phyloP scores from a whole-genome alignment of 2,797 vertebrate genomes.

The Catamblyrhynchus diadema region DNA sequence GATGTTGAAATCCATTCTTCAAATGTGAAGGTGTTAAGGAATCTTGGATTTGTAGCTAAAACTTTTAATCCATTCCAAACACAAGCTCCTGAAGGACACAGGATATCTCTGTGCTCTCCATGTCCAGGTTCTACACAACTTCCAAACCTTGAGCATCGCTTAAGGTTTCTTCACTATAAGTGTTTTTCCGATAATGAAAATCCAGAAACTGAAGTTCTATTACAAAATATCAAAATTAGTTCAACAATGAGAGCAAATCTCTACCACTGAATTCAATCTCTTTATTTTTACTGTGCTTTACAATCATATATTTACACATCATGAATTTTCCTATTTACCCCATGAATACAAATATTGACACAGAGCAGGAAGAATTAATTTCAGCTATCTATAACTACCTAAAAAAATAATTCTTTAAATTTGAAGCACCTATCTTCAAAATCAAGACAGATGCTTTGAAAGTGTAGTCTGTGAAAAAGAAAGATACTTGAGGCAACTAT shows the following conservation, averaged over 20 bases:
- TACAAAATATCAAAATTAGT: not conserved
- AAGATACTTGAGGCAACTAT: not conserved
- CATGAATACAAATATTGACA: not conserved
- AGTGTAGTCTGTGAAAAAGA: not conserved
- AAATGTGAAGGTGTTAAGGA: not conserved
- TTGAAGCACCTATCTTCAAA: not conserved
- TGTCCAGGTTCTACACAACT: not conserved
- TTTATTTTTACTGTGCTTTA: not conserved
- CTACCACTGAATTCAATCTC: not conserved
- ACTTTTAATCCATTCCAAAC: not conserved
- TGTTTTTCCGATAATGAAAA: not conserved
- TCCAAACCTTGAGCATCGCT: fast-evolving
- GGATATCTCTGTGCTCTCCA: not conserved
- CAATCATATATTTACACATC: not conserved
- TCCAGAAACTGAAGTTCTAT: not conserved
- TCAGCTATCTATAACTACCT: not conserved
- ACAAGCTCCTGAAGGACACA: not conserved
- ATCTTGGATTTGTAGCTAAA: not conserved
- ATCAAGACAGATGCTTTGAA: not conserved
- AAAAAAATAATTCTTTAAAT: not conserved
- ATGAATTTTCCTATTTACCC: not conserved
- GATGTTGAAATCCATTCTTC: not conserved
- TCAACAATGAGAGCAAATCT: not conserved
- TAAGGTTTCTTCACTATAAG: not conserved
- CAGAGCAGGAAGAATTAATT: not conserved